Evolutionary conservation across 2,113 vertebrate species (phyloP).

Genomic region (Rhabdomys dilectus): DNA sequence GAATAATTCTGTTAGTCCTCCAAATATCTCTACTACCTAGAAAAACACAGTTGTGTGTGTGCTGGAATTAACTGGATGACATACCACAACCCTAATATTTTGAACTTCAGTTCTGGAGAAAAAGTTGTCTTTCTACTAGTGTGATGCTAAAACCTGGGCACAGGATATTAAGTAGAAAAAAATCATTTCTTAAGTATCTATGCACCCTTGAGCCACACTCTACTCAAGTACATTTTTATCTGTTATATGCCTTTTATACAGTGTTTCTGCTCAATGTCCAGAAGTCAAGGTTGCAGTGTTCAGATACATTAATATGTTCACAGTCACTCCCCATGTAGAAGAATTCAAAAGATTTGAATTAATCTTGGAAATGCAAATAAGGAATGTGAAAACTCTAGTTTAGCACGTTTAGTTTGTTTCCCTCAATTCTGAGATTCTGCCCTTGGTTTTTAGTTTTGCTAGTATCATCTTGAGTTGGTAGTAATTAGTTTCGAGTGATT

Average conservation of each 20-base stretch:
- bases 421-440: not conserved
- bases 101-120: not conserved
- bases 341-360: not conserved
- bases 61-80: not conserved
- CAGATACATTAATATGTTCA: not conserved
- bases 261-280: not conserved
- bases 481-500: conserved; percentile 34
- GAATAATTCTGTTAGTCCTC: not conserved
- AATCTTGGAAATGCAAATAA: not conserved
- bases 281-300: not conserved
- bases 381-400: not conserved
- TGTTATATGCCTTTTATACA: not conserved
- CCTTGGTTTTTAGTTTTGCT: not conserved
- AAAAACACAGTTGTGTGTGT: not conserved
- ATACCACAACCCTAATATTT: not conserved
- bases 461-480: not conserved
- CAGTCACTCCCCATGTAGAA: not conserved
- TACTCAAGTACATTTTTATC: not conserved
- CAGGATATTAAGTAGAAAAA: not conserved
- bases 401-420: not conserved
- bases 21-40: not conserved
- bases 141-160: not conserved
- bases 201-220: not conserved
- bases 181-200: not conserved
- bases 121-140: not conserved